Conservation (phyloP, 2,888 invertebrate species). For the Protophormia terraenovae region DNA sequence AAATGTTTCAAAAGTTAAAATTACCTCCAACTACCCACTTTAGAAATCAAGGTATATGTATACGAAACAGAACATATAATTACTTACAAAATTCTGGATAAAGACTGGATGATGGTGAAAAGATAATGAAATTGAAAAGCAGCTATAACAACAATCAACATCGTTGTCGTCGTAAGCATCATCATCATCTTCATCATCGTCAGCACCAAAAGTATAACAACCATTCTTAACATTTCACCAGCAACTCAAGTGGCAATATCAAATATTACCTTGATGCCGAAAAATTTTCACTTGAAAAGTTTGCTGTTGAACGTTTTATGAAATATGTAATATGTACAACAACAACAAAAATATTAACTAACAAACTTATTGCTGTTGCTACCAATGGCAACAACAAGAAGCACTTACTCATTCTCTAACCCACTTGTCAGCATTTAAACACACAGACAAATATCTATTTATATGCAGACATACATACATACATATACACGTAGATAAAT, state of each 20-base stretch:
- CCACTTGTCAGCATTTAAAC: slow-evolving; percentile 23
- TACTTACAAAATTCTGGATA: neutral
- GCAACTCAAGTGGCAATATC: slow-evolving; percentile 72
- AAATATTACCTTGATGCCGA: slow-evolving; percentile 70
- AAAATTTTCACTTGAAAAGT: slow-evolving; percentile 64
- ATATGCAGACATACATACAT: too few species aligned
- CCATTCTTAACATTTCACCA: slow-evolving; percentile 42
- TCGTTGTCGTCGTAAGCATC: neutral
- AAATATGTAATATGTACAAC: slow-evolving; percentile 13
- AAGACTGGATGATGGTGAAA: slow-evolving; percentile 16
- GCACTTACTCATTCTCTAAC: slow-evolving; percentile 3
- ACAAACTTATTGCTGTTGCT: slow-evolving; percentile 43
- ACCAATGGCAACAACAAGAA: slow-evolving; percentile 58
- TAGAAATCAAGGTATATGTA: neutral
- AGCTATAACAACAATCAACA: neutral
- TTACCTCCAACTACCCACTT: neutral
- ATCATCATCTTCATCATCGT: neutral
- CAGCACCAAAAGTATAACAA: slow-evolving; percentile 18
- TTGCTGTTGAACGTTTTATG: slow-evolving; percentile 54
- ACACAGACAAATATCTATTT: slow-evolving; percentile 12
- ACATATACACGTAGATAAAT: too few species aligned
- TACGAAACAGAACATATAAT: neutral
- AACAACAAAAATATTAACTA: slow-evolving; percentile 15
- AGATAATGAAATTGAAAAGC: slow-evolving; percentile 44
- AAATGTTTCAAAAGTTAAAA: slow-evolving; percentile 17